A percentile compares a stretch with the other conserved stretches of the same genome.
Conservation (phyloP, 2,113 vertebrate species). For the Brachyhypopomus occidentalis region DNA sequence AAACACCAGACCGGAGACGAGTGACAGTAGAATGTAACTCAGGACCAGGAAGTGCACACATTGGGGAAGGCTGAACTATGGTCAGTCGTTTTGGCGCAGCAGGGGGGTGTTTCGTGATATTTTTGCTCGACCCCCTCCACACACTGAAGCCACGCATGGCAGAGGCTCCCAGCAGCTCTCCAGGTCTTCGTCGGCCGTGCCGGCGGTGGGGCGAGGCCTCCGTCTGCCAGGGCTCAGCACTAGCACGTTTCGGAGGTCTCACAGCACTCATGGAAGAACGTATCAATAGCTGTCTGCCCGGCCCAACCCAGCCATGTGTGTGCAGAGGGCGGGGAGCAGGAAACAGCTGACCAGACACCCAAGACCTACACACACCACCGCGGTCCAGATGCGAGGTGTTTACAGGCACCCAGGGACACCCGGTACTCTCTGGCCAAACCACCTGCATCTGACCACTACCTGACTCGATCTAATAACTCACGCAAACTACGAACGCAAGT, state of each 20-base stretch:
- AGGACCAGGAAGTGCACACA: constrained; percentile 57
- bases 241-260: background rate
- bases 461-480: constrained; percentile 9
- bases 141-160: constrained; percentile 61
- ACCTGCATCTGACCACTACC: constrained; percentile 29
- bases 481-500: background rate
- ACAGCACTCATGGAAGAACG: background rate
- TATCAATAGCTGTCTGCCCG: background rate
- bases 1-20: constrained; percentile 52
- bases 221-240: background rate
- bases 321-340: background rate
- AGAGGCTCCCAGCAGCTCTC: constrained; percentile 48
- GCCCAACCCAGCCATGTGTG: background rate
- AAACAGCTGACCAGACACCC: background rate
- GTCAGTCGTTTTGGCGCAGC: constrained; percentile 64
- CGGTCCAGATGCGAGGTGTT: background rate
- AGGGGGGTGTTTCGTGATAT: constrained; percentile 51
- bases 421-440: constrained; percentile 14
- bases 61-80: constrained; percentile 61
- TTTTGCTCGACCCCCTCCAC: constrained; percentile 49
- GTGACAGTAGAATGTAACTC: constrained; percentile 53
- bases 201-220: background rate
- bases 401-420: constrained; percentile 13
- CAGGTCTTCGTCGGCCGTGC: constrained; percentile 24
- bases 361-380: background rate